Evolutionary conservation across 2,888 invertebrate species (phyloP), one percentile per base, ranked within the genome.

Genomic region (Hypsopygia costalis): DNA sequence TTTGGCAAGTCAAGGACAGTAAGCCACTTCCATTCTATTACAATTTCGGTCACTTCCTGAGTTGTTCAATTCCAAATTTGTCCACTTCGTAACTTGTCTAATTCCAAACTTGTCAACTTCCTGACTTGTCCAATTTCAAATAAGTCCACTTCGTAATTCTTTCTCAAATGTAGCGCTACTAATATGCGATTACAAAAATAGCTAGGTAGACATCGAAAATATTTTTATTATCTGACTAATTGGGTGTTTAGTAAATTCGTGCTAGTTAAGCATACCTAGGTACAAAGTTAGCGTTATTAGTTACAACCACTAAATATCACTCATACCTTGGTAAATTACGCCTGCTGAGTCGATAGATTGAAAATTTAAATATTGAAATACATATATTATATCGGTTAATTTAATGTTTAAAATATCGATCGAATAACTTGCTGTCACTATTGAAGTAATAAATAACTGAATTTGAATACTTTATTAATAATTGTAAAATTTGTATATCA

Each of bases 391-490:
- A 30, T 37, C 25, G 30, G 30, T 21, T 21, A 30, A 36, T 36
- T 30, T 21, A 21, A 8, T 30, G 30, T 4, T 10, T 21, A 36
- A 30, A 29, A 30, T 36, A 21, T 36, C 8, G 25, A 21, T 11
- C 30, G 30, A 37, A 22, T 37, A 30, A 37, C 30, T 37, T 21
- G 36, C 36, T 37, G 36, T 37, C 36, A 30, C 21, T 22, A 20
- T 37, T 30, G 30, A 31, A 20, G 11, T 11, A 29, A 30, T 31
- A 30, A 21, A 22, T 37, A 30, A 37, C 21, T 36, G 36, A 21
- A 37, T 37, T 37, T 37, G 20, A 29, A 37, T 37, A 37, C 30
- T 37, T 30, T 37, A 37, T 37, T 37, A 30, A 37, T 37, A 30
- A 37, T 30, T 37, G 8, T 25, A 25, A 25, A 4, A 3, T 3